These are phyloP conservation scores for Neoniphon sammara DNA, from an alignment of 2,797 vertebrate species.

Conservation along the genomic window DNA sequence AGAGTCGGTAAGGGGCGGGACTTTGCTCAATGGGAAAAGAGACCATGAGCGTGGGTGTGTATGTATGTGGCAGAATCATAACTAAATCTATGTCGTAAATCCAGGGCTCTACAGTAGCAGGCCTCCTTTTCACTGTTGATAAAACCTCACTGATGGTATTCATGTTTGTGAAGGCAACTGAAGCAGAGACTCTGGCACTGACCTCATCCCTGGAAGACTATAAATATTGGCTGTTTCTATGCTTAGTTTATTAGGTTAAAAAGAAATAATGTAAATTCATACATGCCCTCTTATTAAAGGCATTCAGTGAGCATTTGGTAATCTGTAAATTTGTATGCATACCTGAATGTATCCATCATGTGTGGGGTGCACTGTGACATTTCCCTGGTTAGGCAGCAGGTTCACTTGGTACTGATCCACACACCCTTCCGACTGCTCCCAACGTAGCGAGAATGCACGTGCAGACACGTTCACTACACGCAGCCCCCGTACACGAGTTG, in stretches of 20 bases:
- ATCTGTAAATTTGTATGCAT: constrained; percentile 25
- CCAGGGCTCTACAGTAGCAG: not conserved
- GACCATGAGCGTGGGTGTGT: constrained; percentile 18
- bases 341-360: constrained; percentile 77
- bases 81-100: not conserved
- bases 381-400: constrained; percentile 84
- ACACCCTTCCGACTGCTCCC: constrained; percentile 80
- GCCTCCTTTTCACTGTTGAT: constrained; percentile 1
- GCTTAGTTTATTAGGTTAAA: not conserved
- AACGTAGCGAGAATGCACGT: constrained; percentile 81
- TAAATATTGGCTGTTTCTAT: not conserved
- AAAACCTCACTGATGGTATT: constrained; percentile 16
- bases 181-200: not conserved
- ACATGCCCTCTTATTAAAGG: not conserved
- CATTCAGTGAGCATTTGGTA: too few species aligned
- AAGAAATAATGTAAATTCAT: not conserved
- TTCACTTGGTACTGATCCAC: constrained; percentile 84
- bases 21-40: constrained; percentile 55
- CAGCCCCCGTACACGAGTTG: constrained; percentile 58
- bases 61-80: constrained; percentile 20
- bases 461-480: constrained; percentile 61
- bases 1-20: constrained; percentile 50
- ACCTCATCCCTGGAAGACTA: too few species aligned
- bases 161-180: not conserved
- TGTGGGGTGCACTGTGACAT: constrained; percentile 80